Percentiles rank a stretch among this genome's conserved stretches.
Evolutionary conservation across 1,140 invertebrate genomes (phyloP).

Genomic region (Limonius californicus): DNA sequence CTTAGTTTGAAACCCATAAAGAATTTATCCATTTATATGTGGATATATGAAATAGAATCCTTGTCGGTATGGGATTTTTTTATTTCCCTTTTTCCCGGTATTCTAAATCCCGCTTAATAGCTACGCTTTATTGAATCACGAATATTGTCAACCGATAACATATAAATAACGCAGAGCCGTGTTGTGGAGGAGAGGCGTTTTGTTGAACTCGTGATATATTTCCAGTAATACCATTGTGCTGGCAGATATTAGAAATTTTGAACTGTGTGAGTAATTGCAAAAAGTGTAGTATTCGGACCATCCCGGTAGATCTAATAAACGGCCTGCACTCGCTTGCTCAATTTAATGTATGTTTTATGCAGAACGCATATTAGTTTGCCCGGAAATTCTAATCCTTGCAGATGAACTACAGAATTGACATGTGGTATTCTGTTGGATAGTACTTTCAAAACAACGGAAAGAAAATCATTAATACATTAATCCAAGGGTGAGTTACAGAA

Average conservation of each 20-base stretch:
- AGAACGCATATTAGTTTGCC: too few relatives aligned
- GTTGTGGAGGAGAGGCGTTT: background rate
- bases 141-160: constrained; percentile 7
- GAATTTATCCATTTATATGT: constrained; percentile 4
- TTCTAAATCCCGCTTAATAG: background rate
- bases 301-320: background rate
- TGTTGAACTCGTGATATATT: background rate
- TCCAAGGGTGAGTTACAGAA: too few relatives aligned
- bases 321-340: background rate
- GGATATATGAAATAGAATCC: constrained; percentile 5
- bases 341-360: too few relatives aligned
- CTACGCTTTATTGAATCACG: constrained; percentile 1
- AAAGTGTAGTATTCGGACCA: too few relatives aligned
- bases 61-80: background rate
- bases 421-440: too few relatives aligned
- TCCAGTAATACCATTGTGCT: background rate
- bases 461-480: too few relatives aligned
- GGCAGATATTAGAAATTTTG: too few relatives aligned
- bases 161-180: background rate
- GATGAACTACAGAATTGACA: too few relatives aligned
- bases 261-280: too few relatives aligned
- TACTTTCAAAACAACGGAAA: too few relatives aligned
- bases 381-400: too few relatives aligned
- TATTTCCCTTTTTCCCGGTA: background rate
- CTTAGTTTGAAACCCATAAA: background rate